These are phyloP conservation scores for Ptychoptera contaminata DNA, from an alignment of 2,888 invertebrate genomes.

Conservation along the genomic window DNA sequence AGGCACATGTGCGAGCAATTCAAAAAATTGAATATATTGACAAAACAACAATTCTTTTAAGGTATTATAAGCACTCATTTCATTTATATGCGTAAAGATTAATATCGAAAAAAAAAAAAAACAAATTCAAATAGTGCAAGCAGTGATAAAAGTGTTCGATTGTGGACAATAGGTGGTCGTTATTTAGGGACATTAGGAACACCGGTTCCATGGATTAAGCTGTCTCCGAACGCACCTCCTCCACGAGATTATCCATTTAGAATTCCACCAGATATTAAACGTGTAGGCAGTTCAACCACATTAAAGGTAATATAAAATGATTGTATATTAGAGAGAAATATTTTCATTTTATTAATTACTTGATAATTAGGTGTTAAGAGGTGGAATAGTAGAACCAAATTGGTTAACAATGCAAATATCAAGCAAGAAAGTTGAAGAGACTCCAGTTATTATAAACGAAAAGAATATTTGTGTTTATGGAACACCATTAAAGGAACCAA, in stretches of 20 bases:
- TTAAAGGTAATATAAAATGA: conserved; percentile 43
- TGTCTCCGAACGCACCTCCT: conserved; percentile 28
- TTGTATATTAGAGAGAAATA: neutral
- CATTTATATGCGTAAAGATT: too few species aligned
- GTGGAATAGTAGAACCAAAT: conserved; percentile 9
- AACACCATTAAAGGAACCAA: conserved; percentile 35
- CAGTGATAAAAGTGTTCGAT: conserved; percentile 52
- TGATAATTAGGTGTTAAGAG: conserved; percentile 15
- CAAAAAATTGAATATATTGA: conserved; percentile 51
- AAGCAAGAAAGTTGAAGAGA: conserved; percentile 29
- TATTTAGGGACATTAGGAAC: conserved; percentile 62
- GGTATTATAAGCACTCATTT: too few species aligned
- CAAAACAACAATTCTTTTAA: conserved; percentile 47
- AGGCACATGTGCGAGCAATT: conserved; percentile 54
- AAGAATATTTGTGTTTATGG: conserved; percentile 37
- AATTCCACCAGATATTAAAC: conserved; percentile 56
- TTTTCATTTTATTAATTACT: too few species aligned
- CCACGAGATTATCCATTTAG: conserved; percentile 33
- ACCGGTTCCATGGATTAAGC: conserved; percentile 42
- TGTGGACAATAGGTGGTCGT: conserved; percentile 59
- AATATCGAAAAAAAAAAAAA: too few species aligned
- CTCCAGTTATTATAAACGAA: conserved; percentile 16
- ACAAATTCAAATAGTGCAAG: conserved; percentile 41
- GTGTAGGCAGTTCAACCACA: conserved; percentile 60
- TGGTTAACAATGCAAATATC: conserved; percentile 7